Base-by-base conservation (phyloP, 2,797 vertebrate species). In the Acanthurus leucopareius region DNA sequence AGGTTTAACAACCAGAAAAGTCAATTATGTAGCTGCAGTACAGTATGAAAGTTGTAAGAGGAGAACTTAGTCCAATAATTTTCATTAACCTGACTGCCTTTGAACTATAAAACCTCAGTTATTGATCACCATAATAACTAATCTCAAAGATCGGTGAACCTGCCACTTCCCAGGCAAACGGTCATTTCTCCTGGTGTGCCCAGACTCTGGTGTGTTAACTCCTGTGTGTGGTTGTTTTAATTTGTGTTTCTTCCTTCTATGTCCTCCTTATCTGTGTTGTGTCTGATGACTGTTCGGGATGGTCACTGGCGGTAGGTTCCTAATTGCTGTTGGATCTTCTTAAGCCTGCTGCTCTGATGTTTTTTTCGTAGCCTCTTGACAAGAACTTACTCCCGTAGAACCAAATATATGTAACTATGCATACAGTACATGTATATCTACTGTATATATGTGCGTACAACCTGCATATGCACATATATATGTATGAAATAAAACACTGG, bases 281-380 rank as follows among this genome's bases (percentile, higher is more conserved):
- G 96, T 99, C 97, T 98, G 97, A 98, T 99, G 98, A 99, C 98
- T 98, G 95, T 98, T 96, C 98, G 97, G 98, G 97, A 99, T 97
- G 97, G 95, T 97, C 97, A 95, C 95, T 97, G 97, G 97, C 97
- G 98, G 98, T 99, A 99, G 98, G 98, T 99, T 97, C 95, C 93
- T 89, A 92, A 96, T 97, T 96, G 95, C 96, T 97, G 93, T 96
- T 96, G 97, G 97, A 97, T 94, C 87, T 95, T 96, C 92, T 94
- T 91, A 96, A 95, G 95, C 95, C 94, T 96, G 95, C 96, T 94
- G 95, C 95, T 97, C 95, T 94, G 95, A 96, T 90, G 93, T 94
- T 91, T 87, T 91, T 85, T 87, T 86, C 69, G 82, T 94, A 96
- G 95, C 95, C 94, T 96, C 94, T 96, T 96, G 96, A 96, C 90